Evolutionary conservation across 1,140 invertebrate species (phyloP).

Genomic region (Drosophila parvula): DNA sequence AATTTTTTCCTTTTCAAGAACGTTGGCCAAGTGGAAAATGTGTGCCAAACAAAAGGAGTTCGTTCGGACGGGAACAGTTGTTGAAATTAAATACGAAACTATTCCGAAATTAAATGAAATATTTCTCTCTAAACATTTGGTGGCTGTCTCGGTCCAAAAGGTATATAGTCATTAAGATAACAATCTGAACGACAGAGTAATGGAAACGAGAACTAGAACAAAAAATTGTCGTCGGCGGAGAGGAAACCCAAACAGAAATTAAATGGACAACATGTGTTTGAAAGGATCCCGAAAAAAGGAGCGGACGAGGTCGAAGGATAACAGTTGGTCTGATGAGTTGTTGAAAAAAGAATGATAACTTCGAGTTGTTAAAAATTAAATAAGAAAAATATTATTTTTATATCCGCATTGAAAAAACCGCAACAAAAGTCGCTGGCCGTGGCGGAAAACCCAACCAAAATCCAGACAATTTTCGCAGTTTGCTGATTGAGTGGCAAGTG

Average conservation of each 20-base stretch:
- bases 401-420: slow-evolving; percentile 39
- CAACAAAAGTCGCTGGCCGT: slow-evolving; percentile 11
- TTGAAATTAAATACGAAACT: slow-evolving; percentile 67
- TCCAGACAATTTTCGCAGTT: slow-evolving; percentile 52
- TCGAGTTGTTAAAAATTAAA: slow-evolving; percentile 20
- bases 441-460: slow-evolving; percentile 40
- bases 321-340: slow-evolving; percentile 38
- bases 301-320: slow-evolving; percentile 10
- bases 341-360: slow-evolving; percentile 17
- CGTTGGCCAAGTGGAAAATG: slow-evolving; percentile 69
- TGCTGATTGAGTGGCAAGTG: slow-evolving; percentile 66
- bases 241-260: slow-evolving; percentile 58
- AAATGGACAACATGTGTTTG: slow-evolving; percentile 76
- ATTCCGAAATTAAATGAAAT: slow-evolving; percentile 72
- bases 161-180: slow-evolving; percentile 82
- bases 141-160: slow-evolving; percentile 43
- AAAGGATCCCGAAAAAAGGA: slow-evolving; percentile 28
- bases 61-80: slow-evolving; percentile 59
- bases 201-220: slow-evolving; percentile 70
- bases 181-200: slow-evolving; percentile 70
- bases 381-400: slow-evolving; percentile 49
- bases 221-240: slow-evolving; percentile 66
- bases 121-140: slow-evolving; percentile 43
- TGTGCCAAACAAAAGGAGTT: slow-evolving; percentile 53
- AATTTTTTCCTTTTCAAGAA: slow-evolving; percentile 41